Evolutionary conservation across 2,113 vertebrate species (phyloP).

Genomic region (Excalfactoria chinensis): DNA sequence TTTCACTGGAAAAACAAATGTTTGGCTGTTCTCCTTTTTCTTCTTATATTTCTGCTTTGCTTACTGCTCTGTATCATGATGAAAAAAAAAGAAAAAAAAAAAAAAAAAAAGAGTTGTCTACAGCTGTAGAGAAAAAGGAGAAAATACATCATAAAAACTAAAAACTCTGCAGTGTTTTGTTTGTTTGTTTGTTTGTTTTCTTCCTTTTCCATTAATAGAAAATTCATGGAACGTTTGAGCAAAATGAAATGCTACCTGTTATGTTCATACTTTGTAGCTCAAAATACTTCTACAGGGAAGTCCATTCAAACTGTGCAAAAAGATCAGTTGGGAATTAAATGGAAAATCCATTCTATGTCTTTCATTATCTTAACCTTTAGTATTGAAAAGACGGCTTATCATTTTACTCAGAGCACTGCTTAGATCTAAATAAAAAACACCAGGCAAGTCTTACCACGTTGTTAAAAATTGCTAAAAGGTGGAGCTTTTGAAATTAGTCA

Average conservation of each 20-base stretch:
- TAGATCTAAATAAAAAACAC: background rate
- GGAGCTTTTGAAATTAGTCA: background rate
- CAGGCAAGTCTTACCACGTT: background rate
- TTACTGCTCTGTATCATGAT: background rate
- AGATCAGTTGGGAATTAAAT: background rate
- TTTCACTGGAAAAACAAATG: background rate
- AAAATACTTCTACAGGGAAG: background rate
- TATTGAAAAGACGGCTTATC: background rate
- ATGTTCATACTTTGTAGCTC: background rate
- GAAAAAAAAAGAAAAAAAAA: background rate
- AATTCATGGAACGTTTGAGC: background rate
- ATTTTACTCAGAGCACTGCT: background rate
- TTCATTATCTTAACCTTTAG: background rate
- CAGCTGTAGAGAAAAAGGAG: background rate
- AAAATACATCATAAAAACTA: background rate
- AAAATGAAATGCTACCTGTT: background rate
- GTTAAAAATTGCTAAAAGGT: background rate
- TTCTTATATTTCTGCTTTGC: background rate
- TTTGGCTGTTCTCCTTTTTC: background rate
- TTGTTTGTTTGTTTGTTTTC: no score
- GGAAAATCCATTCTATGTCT: background rate
- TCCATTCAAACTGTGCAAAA: background rate
- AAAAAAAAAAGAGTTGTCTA: background rate
- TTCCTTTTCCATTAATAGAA: background rate
- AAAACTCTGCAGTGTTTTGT: background rate